A percentile compares a stretch with the other conserved stretches of the same genome.
phyloP scores from a whole-genome alignment of 2,888 invertebrate species.

The Hyposoter dolosus region DNA sequence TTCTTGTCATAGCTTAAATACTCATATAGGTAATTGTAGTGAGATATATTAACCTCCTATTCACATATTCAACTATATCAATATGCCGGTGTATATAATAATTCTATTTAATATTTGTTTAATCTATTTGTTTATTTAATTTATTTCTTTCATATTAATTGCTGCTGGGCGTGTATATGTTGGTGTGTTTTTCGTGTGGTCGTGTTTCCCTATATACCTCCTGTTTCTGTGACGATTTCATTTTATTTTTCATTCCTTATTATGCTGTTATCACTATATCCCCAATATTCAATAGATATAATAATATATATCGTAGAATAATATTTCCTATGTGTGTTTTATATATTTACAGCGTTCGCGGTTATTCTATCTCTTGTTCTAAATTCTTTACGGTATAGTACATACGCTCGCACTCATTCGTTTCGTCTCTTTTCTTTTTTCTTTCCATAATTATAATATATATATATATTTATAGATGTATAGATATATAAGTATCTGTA shows the following conservation, averaged over 20 bases:
- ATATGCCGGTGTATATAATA: slow-evolving; percentile 83
- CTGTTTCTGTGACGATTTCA: neutral
- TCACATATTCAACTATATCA: slow-evolving; percentile 82
- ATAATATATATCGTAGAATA: slow-evolving; percentile 74
- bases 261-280: slow-evolving; percentile 75
- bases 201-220: neutral
- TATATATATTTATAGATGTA: slow-evolving; percentile 80
- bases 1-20: slow-evolving; percentile 78
- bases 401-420: slow-evolving; percentile 66
- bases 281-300: slow-evolving; percentile 77
- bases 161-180: neutral
- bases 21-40: slow-evolving; percentile 79
- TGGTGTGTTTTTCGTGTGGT: neutral
- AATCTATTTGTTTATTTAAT: slow-evolving; percentile 5
- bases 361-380: slow-evolving; percentile 70
- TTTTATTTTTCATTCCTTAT: slow-evolving; percentile 37
- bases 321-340: slow-evolving; percentile 80
- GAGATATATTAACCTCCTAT: slow-evolving; percentile 80
- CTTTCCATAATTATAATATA: slow-evolving; percentile 70
- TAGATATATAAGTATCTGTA: slow-evolving; percentile 76
- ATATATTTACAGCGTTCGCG: slow-evolving; percentile 81
- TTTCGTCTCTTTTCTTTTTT: slow-evolving; percentile 60
- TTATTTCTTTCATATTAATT: neutral
- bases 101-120: slow-evolving; percentile 75
- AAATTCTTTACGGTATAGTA: slow-evolving; percentile 67